Conservation (phyloP, 92 coral and sea anemone genomes). For the Zoanthus gigantus region DNA sequence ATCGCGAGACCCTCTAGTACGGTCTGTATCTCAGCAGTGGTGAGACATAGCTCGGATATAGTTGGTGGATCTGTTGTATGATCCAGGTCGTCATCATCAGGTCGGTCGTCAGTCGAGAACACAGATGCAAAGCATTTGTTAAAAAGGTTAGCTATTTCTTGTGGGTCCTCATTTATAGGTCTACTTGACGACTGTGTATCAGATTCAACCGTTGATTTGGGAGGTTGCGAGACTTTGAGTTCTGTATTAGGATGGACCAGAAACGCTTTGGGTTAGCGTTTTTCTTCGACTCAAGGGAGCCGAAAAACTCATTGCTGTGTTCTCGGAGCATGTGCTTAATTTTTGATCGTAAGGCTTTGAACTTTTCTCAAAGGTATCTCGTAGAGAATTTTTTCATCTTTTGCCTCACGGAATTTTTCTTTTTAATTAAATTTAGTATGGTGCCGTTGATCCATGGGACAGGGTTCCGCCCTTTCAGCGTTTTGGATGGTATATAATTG, state of each 20-base stretch:
- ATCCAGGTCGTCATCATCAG: conserved; percentile 20
- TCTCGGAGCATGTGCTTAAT: conserved; percentile 50
- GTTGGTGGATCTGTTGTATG: conserved; percentile 10
- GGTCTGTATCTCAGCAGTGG: conserved; percentile 41
- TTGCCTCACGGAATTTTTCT: no score
- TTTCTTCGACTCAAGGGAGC: conserved; percentile 50
- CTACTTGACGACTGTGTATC: background rate
- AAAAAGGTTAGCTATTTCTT: conserved; percentile 56
- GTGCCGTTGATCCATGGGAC: conserved; percentile 68
- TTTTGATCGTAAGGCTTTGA: conserved; percentile 23
- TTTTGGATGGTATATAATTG: conserved; percentile 54
- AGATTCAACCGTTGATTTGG: conserved; percentile 39
- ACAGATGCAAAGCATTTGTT: conserved; percentile 10
- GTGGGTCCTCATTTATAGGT: conserved; percentile 32
- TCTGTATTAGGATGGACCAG: conserved; percentile 66
- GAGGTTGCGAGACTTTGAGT: conserved; percentile 58
- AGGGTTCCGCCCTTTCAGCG: conserved; percentile 54
- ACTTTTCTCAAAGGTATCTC: conserved; percentile 37
- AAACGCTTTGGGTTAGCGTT: conserved; percentile 59
- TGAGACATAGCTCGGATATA: conserved; percentile 25
- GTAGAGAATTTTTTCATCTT: conserved; percentile 9
- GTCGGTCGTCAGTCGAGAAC: conserved; percentile 16
- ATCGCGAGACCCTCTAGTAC: background rate
- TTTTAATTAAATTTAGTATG: no score
- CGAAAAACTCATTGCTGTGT: conserved; percentile 56